Conservation (phyloP, 2,797 vertebrate species). For the Pipistrellus pipistrellus region DNA sequence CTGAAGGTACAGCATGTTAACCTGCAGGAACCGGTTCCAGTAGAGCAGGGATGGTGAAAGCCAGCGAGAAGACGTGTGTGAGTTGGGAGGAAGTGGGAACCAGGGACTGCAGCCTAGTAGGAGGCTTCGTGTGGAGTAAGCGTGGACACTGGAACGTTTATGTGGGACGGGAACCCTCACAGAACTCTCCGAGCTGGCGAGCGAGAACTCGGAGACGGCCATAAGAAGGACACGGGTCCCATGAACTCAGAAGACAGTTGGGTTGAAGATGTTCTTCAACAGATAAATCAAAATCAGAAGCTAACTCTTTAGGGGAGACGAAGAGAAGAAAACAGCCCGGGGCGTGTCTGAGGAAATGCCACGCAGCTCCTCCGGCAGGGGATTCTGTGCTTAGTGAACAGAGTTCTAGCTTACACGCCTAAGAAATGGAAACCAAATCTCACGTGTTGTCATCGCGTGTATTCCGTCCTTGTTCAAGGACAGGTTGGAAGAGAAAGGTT, state of each 20-base stretch:
- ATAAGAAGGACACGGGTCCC: background rate
- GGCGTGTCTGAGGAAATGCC: background rate
- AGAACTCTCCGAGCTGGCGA: background rate
- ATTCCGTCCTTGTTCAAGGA: background rate
- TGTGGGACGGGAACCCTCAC: background rate
- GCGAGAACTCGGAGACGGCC: background rate
- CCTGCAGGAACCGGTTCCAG: background rate
- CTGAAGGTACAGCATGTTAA: background rate
- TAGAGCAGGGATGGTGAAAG: background rate
- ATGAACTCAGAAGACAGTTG: background rate
- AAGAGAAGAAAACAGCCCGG: background rate
- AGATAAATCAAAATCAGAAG: background rate
- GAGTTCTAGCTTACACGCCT: background rate
- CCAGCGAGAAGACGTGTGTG: background rate
- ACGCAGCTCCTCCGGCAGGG: background rate
- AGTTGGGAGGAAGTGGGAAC: background rate
- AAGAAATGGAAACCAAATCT: background rate
- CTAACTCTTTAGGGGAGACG: background rate
- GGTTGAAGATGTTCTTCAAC: background rate
- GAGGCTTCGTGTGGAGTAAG: background rate
- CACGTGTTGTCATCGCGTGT: background rate
- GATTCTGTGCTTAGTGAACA: background rate
- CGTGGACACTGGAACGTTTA: background rate
- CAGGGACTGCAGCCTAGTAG: background rate
- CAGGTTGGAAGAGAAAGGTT: background rate